Evolutionary conservation across 1,140 invertebrate species (phyloP), one percentile per base, ranked within the genome.

Genomic region (Lutraria rhynchaena): DNA sequence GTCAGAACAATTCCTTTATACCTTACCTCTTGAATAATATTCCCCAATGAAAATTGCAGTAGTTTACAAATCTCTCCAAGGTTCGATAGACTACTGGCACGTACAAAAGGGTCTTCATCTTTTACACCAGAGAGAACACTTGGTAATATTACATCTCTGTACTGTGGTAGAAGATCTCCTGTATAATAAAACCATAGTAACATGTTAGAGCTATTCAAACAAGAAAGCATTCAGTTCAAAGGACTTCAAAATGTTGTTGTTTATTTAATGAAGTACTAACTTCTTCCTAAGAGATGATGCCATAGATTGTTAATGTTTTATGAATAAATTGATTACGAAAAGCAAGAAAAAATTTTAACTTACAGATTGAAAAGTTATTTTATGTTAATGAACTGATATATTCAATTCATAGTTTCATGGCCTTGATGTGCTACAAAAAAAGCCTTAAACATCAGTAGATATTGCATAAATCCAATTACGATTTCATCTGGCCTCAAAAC

Each of bases 31-130:
- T 94, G 94, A 60, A 96, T 91, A 67, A 96, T 94, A 82, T 94
- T 92, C 58, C 95, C 95, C 1, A 98, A 90, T 87, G 95, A 95
- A 87, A 95, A 97, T 57, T 95, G 94, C 19, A 98, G 90, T 9
- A 96, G 93, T 83, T 95, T 94, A 86, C 95, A 96, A n/a, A 97
- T 92, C 93, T 98, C 96, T 1, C 95, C 97, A 19, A 98, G 92
- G 92, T 96, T 97, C 0, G 96, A 97, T 44, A 98, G 92, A 90
- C 95, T 95, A 3, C 96, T 97, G 11, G 96, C 94, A 88, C 96
- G 93, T 19, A 98, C 94, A 22, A 96, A 89, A 33, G 94, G 92
- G 87, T 97, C 96, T 19, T 60, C 29, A 92, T 97, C 95, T 86
- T 94, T 94, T 15, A 94, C 93, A 1, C 94, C 95, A 84, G 91